phyloP scores from a whole-genome alignment of 2,113 vertebrate genomes.

The Melanotaenia duboulayi region DNA sequence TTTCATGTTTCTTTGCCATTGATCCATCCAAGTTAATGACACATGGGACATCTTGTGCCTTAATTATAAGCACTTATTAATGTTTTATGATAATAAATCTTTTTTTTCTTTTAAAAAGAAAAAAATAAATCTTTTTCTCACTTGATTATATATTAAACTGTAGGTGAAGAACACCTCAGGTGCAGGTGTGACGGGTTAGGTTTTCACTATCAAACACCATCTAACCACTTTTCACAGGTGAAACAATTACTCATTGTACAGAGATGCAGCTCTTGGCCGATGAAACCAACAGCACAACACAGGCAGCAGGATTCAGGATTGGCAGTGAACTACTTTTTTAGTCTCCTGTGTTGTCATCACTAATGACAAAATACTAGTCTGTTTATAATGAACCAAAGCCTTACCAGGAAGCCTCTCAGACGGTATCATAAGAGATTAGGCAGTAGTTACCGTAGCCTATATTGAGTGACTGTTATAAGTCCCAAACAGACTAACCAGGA shows the following conservation, averaged over 20 bases:
- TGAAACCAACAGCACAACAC: too few species aligned
- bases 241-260: too few species aligned
- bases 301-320: too few species aligned
- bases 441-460: not conserved
- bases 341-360: not conserved
- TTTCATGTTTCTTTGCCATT: slow-evolving; percentile 1
- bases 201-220: too few species aligned
- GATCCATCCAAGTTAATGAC: slow-evolving; percentile 6
- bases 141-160: slow-evolving; percentile 18
- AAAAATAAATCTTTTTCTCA: too few species aligned
- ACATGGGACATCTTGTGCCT: slow-evolving; percentile 1
- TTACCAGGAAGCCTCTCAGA: not conserved
- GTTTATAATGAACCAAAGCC: not conserved
- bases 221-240: too few species aligned
- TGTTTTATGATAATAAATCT: not conserved
- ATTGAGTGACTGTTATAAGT: not conserved
- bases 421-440: not conserved
- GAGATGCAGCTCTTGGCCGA: too few species aligned
- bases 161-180: slow-evolving; percentile 8
- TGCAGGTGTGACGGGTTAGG: not conserved
- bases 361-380: not conserved
- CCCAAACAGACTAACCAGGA: too few species aligned
- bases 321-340: not conserved
- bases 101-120: too few species aligned
- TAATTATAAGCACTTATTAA: slow-evolving; percentile 4